A percentile compares a stretch with the other conserved stretches of the same genome.
phyloP scores from a whole-genome alignment of 2,888 invertebrate species.

The Ophraella communa region DNA sequence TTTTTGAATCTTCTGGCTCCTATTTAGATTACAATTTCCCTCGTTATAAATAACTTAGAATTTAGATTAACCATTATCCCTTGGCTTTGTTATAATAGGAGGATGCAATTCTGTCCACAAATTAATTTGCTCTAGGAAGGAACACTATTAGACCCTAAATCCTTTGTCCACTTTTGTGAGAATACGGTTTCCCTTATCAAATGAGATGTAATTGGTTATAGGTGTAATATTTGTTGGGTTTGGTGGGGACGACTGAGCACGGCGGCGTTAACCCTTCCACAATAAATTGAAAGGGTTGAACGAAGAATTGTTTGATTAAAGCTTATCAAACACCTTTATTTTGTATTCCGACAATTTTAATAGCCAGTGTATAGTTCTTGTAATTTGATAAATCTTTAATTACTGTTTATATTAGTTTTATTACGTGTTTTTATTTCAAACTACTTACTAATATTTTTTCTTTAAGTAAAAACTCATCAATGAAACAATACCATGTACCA shows the following conservation, averaged over 20 bases:
- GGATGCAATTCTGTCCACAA: not conserved
- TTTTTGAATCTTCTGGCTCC: too few species aligned
- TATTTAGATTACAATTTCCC: too few species aligned
- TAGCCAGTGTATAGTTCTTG: not conserved
- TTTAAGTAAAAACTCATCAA: too few species aligned
- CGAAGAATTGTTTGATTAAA: conserved; percentile 1
- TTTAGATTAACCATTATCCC: not conserved
- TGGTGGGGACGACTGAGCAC: not conserved
- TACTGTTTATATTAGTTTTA: too few species aligned
- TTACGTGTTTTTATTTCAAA: too few species aligned
- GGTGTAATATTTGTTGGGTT: conserved; percentile 12
- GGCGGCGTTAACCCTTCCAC: not conserved
- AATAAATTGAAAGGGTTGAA: not conserved
- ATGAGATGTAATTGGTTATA: conserved; percentile 21
- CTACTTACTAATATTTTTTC: too few species aligned
- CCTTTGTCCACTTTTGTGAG: conserved; percentile 30
- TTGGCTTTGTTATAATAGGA: too few species aligned
- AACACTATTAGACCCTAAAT: conserved; percentile 32
- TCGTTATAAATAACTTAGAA: not conserved
- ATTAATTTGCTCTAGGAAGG: conserved; percentile 36
- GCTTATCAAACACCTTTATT: not conserved
- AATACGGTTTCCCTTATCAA: conserved; percentile 28
- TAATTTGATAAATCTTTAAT: too few species aligned
- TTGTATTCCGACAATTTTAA: not conserved
- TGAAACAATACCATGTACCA: too few species aligned